phyloP scores from a whole-genome alignment of 2,113 vertebrate genomes.

The Prionailurus bengalensis region DNA sequence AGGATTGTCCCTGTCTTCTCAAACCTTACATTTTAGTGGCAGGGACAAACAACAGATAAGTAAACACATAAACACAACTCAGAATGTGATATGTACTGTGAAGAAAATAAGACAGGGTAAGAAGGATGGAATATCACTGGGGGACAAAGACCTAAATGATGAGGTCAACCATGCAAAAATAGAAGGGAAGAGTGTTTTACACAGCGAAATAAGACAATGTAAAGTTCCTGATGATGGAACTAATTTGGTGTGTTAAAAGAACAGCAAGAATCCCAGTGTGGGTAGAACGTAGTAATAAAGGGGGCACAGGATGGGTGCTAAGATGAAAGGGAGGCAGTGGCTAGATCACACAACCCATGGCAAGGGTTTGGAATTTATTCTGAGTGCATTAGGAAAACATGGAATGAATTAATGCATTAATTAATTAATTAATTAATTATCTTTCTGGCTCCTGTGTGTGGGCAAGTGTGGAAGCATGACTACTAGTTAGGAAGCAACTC shows the following conservation, averaged over 20 bases:
- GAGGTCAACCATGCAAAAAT: background rate
- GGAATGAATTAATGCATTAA: background rate
- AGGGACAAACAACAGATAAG: background rate
- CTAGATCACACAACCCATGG: background rate
- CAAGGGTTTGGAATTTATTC: background rate
- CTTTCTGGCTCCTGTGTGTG: background rate
- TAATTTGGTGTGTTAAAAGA: background rate
- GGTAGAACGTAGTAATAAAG: background rate
- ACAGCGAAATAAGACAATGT: background rate
- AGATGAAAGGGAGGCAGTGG: background rate
- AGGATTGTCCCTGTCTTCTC: background rate
- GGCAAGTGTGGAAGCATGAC: background rate
- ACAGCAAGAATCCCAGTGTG: background rate
- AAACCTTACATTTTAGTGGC: background rate
- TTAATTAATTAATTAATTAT: background rate
- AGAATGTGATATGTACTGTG: background rate
- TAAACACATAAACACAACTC: background rate
- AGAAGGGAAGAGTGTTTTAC: background rate
- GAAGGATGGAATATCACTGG: background rate
- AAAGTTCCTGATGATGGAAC: background rate
- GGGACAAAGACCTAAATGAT: background rate
- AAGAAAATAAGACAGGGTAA: too few species aligned
- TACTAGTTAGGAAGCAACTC: background rate
- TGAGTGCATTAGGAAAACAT: background rate
- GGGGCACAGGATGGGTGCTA: accelerated